phyloP scores from a whole-genome alignment of 2,888 invertebrate genomes.

The Chloromyia formosa region DNA sequence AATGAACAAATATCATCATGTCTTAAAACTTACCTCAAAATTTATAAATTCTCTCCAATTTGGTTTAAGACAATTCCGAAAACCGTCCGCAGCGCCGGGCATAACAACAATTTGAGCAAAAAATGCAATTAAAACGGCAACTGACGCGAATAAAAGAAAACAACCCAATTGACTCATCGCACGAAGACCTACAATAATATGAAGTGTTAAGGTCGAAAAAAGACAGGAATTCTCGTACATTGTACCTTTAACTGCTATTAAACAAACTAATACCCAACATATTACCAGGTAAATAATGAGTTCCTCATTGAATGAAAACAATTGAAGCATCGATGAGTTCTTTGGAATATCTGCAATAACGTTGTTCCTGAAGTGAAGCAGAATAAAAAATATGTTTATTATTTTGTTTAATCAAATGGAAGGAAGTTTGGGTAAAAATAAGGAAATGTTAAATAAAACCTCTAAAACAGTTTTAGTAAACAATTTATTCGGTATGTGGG shows the following conservation, averaged over 20 bases:
- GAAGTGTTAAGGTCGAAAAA: not conserved
- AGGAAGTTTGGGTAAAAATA: no score
- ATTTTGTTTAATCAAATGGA: no score
- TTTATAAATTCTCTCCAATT: not conserved
- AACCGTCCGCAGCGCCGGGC: not conserved
- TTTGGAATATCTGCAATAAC: not conserved
- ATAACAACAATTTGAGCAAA: not conserved
- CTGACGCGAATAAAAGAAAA: not conserved
- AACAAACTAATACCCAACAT: constrained; percentile 11
- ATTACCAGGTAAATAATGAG: constrained; percentile 4
- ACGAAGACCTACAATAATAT: constrained; percentile 10
- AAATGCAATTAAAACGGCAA: not conserved
- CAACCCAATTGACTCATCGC: constrained; percentile 3
- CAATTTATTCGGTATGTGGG: no score
- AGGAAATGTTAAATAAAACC: no score
- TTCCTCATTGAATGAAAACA: not conserved
- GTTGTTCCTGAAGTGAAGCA: not conserved
- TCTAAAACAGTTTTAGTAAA: no score
- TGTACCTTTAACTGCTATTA: constrained; percentile 11
- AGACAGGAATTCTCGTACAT: not conserved
- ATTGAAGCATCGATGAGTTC: not conserved
- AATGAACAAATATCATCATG: no score
- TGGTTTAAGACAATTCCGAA: not conserved
- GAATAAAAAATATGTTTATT: no score
- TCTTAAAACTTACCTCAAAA: not conserved